phyloP scores from a whole-genome alignment of 2,797 vertebrate genomes.

The Geotrypetes seraphini region DNA sequence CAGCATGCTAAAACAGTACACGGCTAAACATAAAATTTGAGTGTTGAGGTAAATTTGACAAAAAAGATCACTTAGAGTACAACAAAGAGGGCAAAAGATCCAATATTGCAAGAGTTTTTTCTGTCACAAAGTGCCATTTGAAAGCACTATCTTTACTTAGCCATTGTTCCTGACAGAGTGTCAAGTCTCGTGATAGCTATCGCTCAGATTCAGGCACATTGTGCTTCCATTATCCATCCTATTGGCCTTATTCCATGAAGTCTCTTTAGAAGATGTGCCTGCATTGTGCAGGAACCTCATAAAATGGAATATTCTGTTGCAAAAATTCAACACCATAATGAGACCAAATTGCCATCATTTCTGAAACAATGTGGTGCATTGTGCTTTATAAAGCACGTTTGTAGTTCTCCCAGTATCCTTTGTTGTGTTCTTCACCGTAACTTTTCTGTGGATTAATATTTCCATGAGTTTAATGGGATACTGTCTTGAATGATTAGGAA shows the following conservation, averaged over 20 bases:
- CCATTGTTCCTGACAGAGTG: no score
- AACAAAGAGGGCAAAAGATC: background rate
- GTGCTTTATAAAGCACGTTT: slow-evolving; percentile 3
- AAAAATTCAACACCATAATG: background rate
- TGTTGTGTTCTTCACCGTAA: background rate
- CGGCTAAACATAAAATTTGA: slow-evolving; percentile 13
- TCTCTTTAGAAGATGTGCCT: background rate
- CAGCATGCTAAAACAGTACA: slow-evolving; percentile 12
- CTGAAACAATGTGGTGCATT: background rate
- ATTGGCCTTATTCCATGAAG: background rate
- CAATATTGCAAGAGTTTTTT: background rate
- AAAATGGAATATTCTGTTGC: background rate
- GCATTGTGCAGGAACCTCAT: background rate
- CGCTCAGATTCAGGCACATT: accelerated
- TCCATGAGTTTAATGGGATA: no score
- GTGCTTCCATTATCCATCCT: background rate
- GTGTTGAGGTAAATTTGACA: slow-evolving; percentile 5
- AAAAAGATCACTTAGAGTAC: slow-evolving; percentile 9
- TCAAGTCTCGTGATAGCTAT: background rate
- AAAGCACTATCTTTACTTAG: no score
- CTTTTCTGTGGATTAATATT: background rate
- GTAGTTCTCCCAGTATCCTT: no score
- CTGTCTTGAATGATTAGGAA: no score
- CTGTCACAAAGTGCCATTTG: background rate
- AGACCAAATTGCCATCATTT: background rate